A percentile compares a stretch with the other conserved stretches of the same genome.
phyloP scores from a whole-genome alignment of 2,797 vertebrate genomes.

The Simalia tracyae region DNA sequence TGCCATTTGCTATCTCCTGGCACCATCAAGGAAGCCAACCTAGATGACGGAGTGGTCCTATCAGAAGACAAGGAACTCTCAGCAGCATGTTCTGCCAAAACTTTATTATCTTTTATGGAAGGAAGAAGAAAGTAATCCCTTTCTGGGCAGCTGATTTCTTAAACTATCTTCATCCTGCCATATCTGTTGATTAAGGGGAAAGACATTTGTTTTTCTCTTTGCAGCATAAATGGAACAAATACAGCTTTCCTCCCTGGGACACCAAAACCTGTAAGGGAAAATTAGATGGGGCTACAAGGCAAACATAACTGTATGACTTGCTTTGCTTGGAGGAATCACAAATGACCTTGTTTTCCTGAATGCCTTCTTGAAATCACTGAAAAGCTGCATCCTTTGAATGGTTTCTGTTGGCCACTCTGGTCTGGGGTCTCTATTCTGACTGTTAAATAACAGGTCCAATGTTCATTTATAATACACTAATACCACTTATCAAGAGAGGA shows the following conservation, averaged over 20 bases:
- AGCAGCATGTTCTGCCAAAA: conserved; percentile 40
- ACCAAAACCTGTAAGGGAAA: conserved; percentile 50
- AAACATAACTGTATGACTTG: conserved; percentile 59
- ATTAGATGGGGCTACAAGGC: conserved; percentile 42
- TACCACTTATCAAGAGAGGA: no score
- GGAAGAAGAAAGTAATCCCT: conserved; percentile 40
- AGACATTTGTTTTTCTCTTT: conserved; percentile 59
- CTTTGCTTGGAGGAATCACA: conserved; percentile 54
- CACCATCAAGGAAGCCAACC: neutral
- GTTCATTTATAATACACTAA: conserved; percentile 15
- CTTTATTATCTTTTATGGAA: conserved; percentile 47
- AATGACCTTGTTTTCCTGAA: conserved; percentile 16
- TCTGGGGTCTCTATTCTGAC: conserved; percentile 6
- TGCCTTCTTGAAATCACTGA: conserved; percentile 39
- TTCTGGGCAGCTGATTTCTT: conserved; percentile 59
- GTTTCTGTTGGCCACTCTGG: conserved; percentile 32
- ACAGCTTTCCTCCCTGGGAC: conserved; percentile 53
- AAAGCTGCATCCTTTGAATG: conserved; percentile 38
- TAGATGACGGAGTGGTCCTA: neutral
- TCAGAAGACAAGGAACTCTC: neutral
- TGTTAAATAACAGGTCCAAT: neutral
- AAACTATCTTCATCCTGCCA: conserved; percentile 40
- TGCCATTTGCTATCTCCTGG: neutral
- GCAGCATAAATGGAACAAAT: conserved; percentile 38
- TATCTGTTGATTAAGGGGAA: conserved; percentile 63